Evolutionary conservation across 2,113 vertebrate species (phyloP).

Genomic region (Spizaetus ornatus): DNA sequence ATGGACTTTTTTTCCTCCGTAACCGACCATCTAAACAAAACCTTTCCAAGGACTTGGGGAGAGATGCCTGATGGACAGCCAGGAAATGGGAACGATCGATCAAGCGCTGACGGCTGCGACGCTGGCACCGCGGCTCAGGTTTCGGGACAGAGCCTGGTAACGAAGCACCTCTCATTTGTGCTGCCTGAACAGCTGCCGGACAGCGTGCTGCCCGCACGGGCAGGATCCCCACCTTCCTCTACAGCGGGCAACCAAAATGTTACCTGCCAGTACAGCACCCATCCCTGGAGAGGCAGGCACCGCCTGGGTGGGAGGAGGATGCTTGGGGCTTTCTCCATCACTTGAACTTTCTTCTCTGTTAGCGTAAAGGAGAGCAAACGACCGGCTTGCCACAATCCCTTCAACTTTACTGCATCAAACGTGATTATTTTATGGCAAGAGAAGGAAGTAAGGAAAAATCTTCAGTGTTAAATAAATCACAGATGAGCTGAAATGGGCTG

Average conservation of each 20-base stretch:
- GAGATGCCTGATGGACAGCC: conserved; percentile 37
- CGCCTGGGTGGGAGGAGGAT: not conserved
- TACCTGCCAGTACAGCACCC: not conserved
- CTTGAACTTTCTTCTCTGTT: not conserved
- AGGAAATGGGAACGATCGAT: conserved; percentile 53
- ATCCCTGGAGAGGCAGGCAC: not conserved
- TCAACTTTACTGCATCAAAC: not conserved
- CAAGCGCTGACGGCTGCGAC: not conserved
- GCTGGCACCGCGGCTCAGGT: conserved; percentile 26
- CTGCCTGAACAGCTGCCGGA: conserved; percentile 15
- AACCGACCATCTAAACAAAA: conserved; percentile 17
- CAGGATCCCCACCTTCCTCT: not conserved
- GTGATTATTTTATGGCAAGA: not conserved
- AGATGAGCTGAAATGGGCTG: not conserved
- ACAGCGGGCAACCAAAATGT: accelerated
- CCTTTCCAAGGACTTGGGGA: not conserved
- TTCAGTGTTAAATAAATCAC: not conserved
- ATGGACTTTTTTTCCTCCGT: not conserved
- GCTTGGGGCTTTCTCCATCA: not conserved
- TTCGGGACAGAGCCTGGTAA: not conserved
- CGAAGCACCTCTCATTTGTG: not conserved
- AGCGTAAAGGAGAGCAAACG: not conserved
- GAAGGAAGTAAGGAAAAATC: not conserved
- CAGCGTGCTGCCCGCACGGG: not conserved
- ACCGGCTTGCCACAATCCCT: not conserved